These are phyloP conservation scores for Drosophila rufa DNA, from an alignment of 1,140 invertebrate genomes.

Conservation along the genomic window DNA sequence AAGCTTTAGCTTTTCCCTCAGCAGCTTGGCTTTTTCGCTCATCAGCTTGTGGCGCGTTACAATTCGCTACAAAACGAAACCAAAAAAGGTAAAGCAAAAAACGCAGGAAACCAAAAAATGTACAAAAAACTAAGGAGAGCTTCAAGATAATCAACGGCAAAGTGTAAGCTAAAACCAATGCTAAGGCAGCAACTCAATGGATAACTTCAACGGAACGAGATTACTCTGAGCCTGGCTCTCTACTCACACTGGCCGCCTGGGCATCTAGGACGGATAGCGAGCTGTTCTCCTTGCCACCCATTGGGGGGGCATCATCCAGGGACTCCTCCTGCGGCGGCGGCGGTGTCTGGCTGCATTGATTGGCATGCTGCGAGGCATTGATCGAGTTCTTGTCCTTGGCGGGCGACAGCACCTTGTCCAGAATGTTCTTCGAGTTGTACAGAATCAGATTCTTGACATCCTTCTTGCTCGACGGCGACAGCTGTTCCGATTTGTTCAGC, in stretches of 20 bases:
- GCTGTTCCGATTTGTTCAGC: slow-evolving; percentile 51
- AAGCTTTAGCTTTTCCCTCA: slow-evolving; percentile 94
- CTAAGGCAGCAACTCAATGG: slow-evolving; percentile 28
- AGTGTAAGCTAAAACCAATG: slow-evolving; percentile 12
- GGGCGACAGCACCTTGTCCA: slow-evolving; percentile 92
- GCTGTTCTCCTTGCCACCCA: slow-evolving; percentile 43
- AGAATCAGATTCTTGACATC: slow-evolving; percentile 91
- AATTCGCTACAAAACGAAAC: slow-evolving; percentile 77
- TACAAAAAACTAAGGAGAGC: slow-evolving; percentile 24
- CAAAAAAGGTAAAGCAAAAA: slow-evolving; percentile 53
- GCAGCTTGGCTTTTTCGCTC: slow-evolving; percentile 94
- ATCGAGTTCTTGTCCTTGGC: slow-evolving; percentile 88
- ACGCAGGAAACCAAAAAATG: slow-evolving; percentile 41
- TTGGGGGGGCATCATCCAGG: background rate
- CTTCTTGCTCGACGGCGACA: slow-evolving; percentile 86
- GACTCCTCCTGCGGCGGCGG: slow-evolving; percentile 13
- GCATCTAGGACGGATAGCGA: slow-evolving; percentile 67
- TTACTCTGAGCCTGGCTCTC: background rate
- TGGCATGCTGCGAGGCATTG: slow-evolving; percentile 62
- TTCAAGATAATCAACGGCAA: slow-evolving; percentile 1
- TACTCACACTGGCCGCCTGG: slow-evolving; percentile 79
- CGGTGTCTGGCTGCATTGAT: slow-evolving; percentile 34
- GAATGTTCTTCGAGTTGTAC: slow-evolving; percentile 90
- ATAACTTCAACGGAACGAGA: slow-evolving; percentile 32
- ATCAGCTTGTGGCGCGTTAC: slow-evolving; percentile 93